Conservation (phyloP, 2,797 vertebrate species). For the Adelosebastes latens region DNA sequence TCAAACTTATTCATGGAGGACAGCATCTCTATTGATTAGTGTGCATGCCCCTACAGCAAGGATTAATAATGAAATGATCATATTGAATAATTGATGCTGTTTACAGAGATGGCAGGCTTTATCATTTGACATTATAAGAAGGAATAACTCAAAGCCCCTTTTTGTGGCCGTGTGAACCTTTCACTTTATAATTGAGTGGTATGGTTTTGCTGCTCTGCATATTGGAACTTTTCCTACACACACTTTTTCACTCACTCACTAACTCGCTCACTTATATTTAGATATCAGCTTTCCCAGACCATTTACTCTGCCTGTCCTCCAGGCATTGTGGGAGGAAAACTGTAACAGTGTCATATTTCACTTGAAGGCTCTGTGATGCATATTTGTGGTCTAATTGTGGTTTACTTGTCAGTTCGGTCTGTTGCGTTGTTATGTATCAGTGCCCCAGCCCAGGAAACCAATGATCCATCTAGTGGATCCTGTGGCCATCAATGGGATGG, state of each 20-base stretch:
- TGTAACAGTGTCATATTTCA: constrained; percentile 64
- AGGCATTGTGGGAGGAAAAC: constrained; percentile 52
- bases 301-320: constrained; percentile 35
- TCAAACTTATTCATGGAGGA: not conserved
- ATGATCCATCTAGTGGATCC: constrained; percentile 26
- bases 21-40: not conserved
- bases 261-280: constrained; percentile 18
- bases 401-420: constrained; percentile 48
- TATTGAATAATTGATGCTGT: constrained; percentile 37
- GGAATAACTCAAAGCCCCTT: not conserved
- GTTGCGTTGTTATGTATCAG: constrained; percentile 27
- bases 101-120: not conserved
- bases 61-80: constrained; percentile 24
- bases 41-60: not conserved
- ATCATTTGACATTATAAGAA: constrained; percentile 2
- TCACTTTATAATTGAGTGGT: not conserved
- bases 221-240: not conserved
- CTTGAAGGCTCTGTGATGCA: constrained; percentile 41
- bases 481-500: constrained; percentile 15
- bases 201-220: not conserved
- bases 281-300: constrained; percentile 42
- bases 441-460: constrained; percentile 27
- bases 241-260: constrained; percentile 6
- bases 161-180: not conserved
- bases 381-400: constrained; percentile 66